Base-by-base conservation (phyloP, 2,888 invertebrate species). In the Lycophotia porphyrea region DNA sequence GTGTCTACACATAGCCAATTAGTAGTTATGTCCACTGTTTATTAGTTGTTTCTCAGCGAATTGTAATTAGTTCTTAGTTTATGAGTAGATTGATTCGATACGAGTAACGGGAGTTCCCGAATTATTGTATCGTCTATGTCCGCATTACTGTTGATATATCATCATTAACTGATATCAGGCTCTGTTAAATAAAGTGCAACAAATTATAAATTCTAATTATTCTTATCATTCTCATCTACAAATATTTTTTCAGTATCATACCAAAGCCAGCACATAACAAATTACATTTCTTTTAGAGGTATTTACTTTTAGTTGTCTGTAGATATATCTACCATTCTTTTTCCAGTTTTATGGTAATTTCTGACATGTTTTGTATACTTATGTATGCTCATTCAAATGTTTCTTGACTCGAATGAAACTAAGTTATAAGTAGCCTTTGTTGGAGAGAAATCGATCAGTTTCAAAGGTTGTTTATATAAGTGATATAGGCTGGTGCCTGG, bases 381-480 rank as follows among this genome's bases (percentile, higher is more conserved):
- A 75, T 71, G 52, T 74, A 71, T 84, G 75, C 84, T 52, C 64
- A 84, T 81, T 80, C 81, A 80, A 84, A 84, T 81, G 68, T 65
- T 71, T 39, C 44, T 84, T 44, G 63, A 65, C 24, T 75, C 65
- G 68, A 61, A 69, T 75, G 52, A 64, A 74, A 71, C 79, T 69
- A 49, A 63, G 49, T 70, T 76, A 47, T 65, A 67, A 55, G 68
- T 69, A 27, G 70, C 31, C 63, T 83, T 61, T 67, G 44, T 74
- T 68, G 71, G 31, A 36, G 11, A 55, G 39, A 84, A 71, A 81
- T 84, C 80, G 80, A 84, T 81, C 66, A 27, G 42, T 60, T 74
- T 64, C 27, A 71, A 71, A 34, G 55, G 7, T 69, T 44, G 52
- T 66, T 52, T 73, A 66, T 69, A 70, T 83, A 61, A 72, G 49